Conservation (phyloP, 2,797 vertebrate species). For the Pangasius mekongensis region DNA sequence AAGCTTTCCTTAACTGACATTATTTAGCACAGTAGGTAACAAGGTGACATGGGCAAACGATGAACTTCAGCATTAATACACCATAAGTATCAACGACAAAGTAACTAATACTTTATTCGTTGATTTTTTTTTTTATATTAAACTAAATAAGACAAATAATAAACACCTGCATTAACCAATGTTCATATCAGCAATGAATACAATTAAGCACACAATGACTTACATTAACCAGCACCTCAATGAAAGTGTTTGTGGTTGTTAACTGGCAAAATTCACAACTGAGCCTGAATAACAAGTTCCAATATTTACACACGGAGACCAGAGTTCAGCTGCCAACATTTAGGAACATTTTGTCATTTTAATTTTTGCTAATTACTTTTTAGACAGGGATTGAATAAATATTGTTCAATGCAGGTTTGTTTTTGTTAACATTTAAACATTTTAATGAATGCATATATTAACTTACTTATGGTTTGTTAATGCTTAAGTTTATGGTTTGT, state of each 20-base stretch:
- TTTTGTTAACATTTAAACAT: not conserved
- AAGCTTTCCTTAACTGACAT: not conserved
- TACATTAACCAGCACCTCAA: constrained; percentile 5
- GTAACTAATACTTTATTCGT: not conserved
- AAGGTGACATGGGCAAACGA: not conserved
- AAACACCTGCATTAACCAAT: not conserved
- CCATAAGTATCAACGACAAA: not conserved
- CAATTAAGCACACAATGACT: not conserved
- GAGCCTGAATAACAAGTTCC: constrained; percentile 19
- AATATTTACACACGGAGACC: not conserved
- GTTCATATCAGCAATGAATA: not conserved
- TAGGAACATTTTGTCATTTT: not conserved
- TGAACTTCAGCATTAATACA: not conserved
- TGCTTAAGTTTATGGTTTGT: not conserved
- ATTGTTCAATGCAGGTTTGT: not conserved
- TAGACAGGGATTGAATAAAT: not conserved
- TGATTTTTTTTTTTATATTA: not conserved
- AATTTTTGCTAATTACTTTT: not conserved
- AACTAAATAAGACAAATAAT: not conserved
- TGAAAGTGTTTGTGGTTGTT: not conserved
- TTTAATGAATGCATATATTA: not conserved
- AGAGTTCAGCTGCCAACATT: not conserved
- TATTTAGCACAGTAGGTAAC: too few relatives aligned
- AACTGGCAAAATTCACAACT: not conserved
- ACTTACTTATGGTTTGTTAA: not conserved